A percentile compares a stretch with the other conserved stretches of the same genome.
Evolutionary conservation across 1,140 invertebrate genomes (phyloP).

Genomic region (Papilio dardanus): DNA sequence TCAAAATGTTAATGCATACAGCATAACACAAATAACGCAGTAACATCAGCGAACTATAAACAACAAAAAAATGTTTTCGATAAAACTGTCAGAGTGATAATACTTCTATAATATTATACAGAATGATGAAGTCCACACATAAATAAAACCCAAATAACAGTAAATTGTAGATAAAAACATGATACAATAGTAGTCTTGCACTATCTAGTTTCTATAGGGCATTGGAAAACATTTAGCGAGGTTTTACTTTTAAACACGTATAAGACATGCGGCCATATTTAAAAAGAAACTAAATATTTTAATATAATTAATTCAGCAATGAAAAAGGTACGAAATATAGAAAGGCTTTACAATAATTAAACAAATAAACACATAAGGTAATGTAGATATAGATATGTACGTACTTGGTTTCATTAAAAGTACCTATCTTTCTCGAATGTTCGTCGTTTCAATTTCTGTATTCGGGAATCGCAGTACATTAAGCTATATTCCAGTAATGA

Average conservation of each 20-base stretch:
- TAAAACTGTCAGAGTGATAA: not conserved
- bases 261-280: no score
- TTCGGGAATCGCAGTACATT: slow-evolving; percentile 43
- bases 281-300: no score
- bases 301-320: no score
- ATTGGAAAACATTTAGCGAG: no score
- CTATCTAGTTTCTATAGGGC: no score
- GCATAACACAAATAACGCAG: not conserved
- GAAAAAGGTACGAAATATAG: no score
- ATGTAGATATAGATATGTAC: no score
- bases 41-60: not conserved
- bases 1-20: slow-evolving; percentile 12
- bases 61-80: not conserved
- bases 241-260: no score
- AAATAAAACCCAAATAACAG: not conserved
- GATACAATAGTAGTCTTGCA: no score
- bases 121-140: not conserved
- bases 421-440: slow-evolving; percentile 10
- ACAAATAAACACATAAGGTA: no score
- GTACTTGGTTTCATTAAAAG: not conserved
- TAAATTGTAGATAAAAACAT: no score
- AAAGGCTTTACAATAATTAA: no score
- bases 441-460: slow-evolving; percentile 41
- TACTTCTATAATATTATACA: not conserved
- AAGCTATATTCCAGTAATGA: slow-evolving; percentile 40